Percentiles rank a stretch among this genome's conserved stretches.
Conservation (phyloP, 1,140 invertebrate genomes). For the Oryzaephilus surinamensis region DNA sequence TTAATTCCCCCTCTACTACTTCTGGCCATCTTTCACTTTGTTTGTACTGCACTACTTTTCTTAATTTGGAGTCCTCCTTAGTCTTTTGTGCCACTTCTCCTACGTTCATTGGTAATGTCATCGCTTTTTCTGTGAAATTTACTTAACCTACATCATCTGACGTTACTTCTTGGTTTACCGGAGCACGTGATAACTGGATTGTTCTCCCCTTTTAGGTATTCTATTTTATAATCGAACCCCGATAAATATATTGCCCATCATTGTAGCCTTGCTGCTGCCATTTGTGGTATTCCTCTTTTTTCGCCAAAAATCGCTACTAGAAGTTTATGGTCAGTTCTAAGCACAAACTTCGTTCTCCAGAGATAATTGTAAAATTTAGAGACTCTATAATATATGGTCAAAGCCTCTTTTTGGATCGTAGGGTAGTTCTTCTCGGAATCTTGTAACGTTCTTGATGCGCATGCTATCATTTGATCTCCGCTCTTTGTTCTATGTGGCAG, state of each 20-base stretch:
- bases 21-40: too few relatives aligned
- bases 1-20: too few relatives aligned
- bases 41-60: too few relatives aligned
- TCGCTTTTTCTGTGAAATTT: constrained; percentile 6
- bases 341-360: constrained; percentile 37
- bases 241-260: constrained; percentile 24
- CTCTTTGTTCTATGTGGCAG: constrained; percentile 33
- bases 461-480: constrained; percentile 23
- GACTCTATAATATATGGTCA: constrained; percentile 28
- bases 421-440: constrained; percentile 24
- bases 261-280: constrained; percentile 18
- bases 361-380: constrained; percentile 43
- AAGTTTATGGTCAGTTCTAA: constrained; percentile 41
- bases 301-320: constrained; percentile 36
- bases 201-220: constrained; percentile 8
- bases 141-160: background rate
- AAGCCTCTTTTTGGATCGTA: constrained; percentile 28
- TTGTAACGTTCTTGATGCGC: constrained; percentile 22
- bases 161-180: constrained; percentile 2
- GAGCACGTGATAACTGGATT: constrained; percentile 22
- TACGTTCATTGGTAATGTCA: too few relatives aligned
- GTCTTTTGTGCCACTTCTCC: too few relatives aligned
- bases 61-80: too few relatives aligned
- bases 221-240: constrained; percentile 22
- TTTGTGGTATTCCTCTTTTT: constrained; percentile 18